These are phyloP conservation scores for Ernsta delagoae DNA, from an alignment of 2,888 invertebrate genomes.

Conservation along the genomic window DNA sequence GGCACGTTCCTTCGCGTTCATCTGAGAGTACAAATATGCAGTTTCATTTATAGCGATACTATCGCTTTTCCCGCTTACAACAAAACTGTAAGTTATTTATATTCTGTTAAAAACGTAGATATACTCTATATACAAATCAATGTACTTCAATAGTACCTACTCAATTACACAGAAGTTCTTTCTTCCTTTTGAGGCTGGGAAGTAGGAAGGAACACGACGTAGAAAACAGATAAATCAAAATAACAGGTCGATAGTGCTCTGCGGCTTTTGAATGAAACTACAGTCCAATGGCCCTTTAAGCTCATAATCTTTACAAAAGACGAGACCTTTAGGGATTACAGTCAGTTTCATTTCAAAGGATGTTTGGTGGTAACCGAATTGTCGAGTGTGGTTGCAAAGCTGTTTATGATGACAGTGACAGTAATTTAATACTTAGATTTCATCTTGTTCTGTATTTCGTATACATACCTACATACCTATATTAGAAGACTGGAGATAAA, in stretches of 20 bases:
- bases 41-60: not conserved
- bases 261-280: conserved; percentile 12
- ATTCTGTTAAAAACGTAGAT: too few species aligned
- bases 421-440: not conserved
- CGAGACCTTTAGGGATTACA: conserved; percentile 18
- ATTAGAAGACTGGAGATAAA: not conserved
- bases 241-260: conserved; percentile 9
- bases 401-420: not conserved
- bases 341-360: conserved; percentile 9
- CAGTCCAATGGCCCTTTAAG: conserved; percentile 9
- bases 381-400: conserved; percentile 3
- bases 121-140: too few species aligned
- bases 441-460: not conserved
- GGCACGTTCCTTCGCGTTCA: conserved; percentile 6
- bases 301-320: conserved; percentile 15
- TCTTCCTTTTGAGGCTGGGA: not conserved
- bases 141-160: too few species aligned
- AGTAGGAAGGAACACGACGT: not conserved
- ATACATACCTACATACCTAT: too few species aligned
- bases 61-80: not conserved
- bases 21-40: conserved; percentile 6
- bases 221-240: not conserved
- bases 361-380: conserved; percentile 14
- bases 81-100: too few species aligned
- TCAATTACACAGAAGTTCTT: not conserved